A percentile compares a stretch with the other conserved stretches of the same genome.
phyloP scores from a whole-genome alignment of 2,888 invertebrate genomes.

The Athalia cordata region DNA sequence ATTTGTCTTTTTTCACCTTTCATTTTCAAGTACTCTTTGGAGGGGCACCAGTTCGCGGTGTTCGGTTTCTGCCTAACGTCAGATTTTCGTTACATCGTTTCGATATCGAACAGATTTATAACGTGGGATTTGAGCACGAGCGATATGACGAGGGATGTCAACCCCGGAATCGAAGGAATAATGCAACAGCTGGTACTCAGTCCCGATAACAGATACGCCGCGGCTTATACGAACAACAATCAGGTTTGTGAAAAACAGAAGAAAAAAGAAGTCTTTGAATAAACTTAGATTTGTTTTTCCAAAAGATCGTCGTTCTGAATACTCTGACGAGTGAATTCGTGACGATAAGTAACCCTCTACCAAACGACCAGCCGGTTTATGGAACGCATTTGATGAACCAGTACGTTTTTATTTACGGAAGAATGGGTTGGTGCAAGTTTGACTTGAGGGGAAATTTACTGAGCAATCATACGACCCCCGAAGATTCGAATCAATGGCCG shows the following conservation, averaged over 20 bases:
- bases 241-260: conserved; percentile 76
- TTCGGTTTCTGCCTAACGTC: conserved; percentile 93
- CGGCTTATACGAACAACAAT: conserved; percentile 96
- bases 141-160: conserved; percentile 93
- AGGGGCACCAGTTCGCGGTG: conserved; percentile 98
- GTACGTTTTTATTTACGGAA: conserved; percentile 86
- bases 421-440: conserved; percentile 84
- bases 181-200: conserved; percentile 95
- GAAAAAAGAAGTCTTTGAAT: no score
- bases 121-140: conserved; percentile 98
- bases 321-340: conserved; percentile 95
- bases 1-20: conserved; percentile 31
- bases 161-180: conserved; percentile 96
- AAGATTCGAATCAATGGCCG: conserved; percentile 81
- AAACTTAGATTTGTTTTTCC: no score
- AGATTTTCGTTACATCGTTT: conserved; percentile 94
- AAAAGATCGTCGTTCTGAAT: conserved; percentile 88
- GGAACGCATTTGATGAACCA: conserved; percentile 82
- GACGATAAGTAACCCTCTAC: conserved; percentile 89
- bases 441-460: conserved; percentile 86
- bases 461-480: conserved; percentile 76
- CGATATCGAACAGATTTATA: conserved; percentile 96
- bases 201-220: conserved; percentile 96
- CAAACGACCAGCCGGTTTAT: conserved; percentile 79
- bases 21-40: conserved; percentile 87